phyloP scores from a whole-genome alignment of 2,888 invertebrate species.

The Crocallis elinguaria region DNA sequence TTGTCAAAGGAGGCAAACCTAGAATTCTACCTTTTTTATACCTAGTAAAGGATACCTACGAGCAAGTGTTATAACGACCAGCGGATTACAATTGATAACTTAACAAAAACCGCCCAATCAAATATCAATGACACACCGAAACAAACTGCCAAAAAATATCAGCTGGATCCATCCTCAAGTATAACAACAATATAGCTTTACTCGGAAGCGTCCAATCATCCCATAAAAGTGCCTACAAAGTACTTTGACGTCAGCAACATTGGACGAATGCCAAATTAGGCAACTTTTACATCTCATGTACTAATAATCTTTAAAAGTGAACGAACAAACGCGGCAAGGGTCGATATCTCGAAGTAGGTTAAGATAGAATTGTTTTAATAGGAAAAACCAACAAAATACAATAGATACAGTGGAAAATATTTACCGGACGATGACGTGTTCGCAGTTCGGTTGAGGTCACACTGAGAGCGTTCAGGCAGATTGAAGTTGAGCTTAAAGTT shows the following conservation, averaged over 20 bases:
- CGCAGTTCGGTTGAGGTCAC: constrained; percentile 30
- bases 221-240: constrained; percentile 34
- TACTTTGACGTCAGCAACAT: constrained; percentile 34
- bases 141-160: neutral
- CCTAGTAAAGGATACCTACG: too few relatives aligned
- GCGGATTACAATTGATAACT: too few relatives aligned
- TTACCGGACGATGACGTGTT: constrained; percentile 70
- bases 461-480: constrained; percentile 39
- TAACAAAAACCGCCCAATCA: too few relatives aligned
- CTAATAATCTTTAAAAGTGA: constrained; percentile 33
- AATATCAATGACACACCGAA: too few relatives aligned
- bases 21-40: too few relatives aligned
- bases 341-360: constrained; percentile 58
- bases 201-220: constrained; percentile 39
- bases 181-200: neutral
- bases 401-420: constrained; percentile 76
- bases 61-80: too few relatives aligned
- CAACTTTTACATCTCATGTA: constrained; percentile 39
- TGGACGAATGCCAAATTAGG: constrained; percentile 47
- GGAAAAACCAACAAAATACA: constrained; percentile 75
- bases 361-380: constrained; percentile 73
- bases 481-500: neutral
- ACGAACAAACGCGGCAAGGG: constrained; percentile 26
- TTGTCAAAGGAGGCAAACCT: too few relatives aligned
- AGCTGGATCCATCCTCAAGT: neutral